Evolutionary conservation across 2,888 invertebrate species (phyloP).

Genomic region (Melanotus villosus): DNA sequence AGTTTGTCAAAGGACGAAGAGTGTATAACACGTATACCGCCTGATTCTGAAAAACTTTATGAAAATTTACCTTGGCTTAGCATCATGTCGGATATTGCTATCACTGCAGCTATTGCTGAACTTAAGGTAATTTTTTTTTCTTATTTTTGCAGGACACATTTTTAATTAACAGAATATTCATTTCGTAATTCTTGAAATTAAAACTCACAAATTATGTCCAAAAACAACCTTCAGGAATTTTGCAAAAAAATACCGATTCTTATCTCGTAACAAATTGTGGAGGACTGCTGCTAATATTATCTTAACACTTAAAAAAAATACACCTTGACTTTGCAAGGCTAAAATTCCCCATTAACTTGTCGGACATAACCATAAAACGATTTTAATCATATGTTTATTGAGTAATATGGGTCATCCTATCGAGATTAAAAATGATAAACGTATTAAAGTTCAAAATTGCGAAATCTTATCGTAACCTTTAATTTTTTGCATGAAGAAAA

Average conservation of each 20-base stretch:
- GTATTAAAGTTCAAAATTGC: neutral
- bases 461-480: no score
- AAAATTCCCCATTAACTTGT: no score
- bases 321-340: no score
- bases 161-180: constrained; percentile 55
- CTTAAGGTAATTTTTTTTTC: constrained; percentile 66
- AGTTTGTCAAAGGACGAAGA: constrained; percentile 58
- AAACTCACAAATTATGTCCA: no score
- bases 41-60: constrained; percentile 64
- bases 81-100: constrained; percentile 66
- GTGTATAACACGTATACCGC: constrained; percentile 62
- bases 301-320: no score
- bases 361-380: no score
- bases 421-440: neutral
- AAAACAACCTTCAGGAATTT: no score
- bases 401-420: constrained; percentile 6
- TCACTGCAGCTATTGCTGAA: constrained; percentile 66
- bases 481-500: no score
- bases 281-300: neutral
- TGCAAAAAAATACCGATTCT: no score
- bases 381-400: neutral
- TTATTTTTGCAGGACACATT: no score
- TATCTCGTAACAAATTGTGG: no score
- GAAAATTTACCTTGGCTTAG: constrained; percentile 65
- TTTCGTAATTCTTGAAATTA: neutral